Conservation (phyloP, 2,888 invertebrate genomes). For the Fragum fragum region DNA sequence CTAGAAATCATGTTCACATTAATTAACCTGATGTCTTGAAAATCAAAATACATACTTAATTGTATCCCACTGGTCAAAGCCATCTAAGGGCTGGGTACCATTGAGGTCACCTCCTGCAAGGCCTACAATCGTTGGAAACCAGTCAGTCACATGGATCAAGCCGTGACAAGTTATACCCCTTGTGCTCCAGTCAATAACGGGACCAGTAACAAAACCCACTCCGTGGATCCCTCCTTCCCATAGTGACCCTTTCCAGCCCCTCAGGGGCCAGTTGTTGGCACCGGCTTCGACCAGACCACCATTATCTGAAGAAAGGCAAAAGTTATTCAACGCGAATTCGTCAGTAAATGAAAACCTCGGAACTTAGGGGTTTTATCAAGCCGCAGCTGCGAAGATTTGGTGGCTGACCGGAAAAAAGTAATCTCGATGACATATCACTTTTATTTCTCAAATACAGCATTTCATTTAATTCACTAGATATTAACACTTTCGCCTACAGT, state of each 20-base stretch:
- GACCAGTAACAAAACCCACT: constrained; percentile 83
- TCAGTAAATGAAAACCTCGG: too few species aligned
- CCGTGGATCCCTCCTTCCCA: constrained; percentile 86
- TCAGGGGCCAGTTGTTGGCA: constrained; percentile 85
- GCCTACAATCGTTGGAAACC: constrained; percentile 83
- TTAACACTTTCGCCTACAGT: too few species aligned
- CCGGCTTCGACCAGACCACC: constrained; percentile 84
- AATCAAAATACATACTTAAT: constrained; percentile 80
- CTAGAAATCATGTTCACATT: too few species aligned
- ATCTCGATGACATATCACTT: too few species aligned
- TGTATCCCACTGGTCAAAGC: constrained; percentile 82
- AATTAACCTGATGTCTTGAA: too few species aligned
- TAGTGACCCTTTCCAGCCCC: constrained; percentile 84
- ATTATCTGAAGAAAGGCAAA: constrained; percentile 88
- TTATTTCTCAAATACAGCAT: too few species aligned
- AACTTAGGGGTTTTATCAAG: too few species aligned
- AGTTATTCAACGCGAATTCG: too few species aligned
- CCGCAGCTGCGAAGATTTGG: too few species aligned
- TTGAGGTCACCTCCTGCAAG: constrained; percentile 81
- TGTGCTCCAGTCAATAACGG: constrained; percentile 64
- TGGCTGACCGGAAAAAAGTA: too few species aligned
- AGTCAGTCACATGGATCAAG: constrained; percentile 85
- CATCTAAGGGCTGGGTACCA: constrained; percentile 82
- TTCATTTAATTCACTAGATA: too few species aligned
- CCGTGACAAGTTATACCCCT: constrained; percentile 62